Percentiles rank a stretch among this genome's conserved stretches.
Conservation (phyloP, 2,797 vertebrate species). For the Lagodon rhomboides region DNA sequence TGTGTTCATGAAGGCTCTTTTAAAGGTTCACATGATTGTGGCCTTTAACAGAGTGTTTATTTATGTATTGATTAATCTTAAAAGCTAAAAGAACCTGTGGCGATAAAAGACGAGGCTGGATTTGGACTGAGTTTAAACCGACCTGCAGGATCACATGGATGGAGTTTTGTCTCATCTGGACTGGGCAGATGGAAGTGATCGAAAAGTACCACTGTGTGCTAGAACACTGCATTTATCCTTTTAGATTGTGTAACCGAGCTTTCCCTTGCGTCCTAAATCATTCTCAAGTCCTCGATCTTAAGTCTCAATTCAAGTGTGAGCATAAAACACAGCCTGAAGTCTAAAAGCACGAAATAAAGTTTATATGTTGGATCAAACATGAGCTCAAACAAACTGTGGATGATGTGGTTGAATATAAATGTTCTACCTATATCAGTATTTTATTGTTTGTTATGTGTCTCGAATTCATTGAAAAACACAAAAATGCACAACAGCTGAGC, state of each 20-base stretch:
- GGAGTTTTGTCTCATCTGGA: too few species aligned
- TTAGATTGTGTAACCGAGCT: neutral
- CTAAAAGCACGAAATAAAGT: neutral
- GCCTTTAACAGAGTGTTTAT: too few species aligned
- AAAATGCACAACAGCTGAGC: constrained; percentile 21
- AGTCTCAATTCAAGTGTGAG: neutral
- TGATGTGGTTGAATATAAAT: neutral
- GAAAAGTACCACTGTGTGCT: too few species aligned
- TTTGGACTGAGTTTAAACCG: too few species aligned
- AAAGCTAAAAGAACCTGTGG: neutral
- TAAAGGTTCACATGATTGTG: too few species aligned
- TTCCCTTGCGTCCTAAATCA: neutral
- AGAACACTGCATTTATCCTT: too few species aligned
- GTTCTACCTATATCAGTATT: too few species aligned
- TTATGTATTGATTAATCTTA: too few species aligned
- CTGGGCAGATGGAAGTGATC: too few species aligned
- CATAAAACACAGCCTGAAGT: neutral
- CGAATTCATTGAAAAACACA: neutral
- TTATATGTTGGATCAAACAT: neutral
- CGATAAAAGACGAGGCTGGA: too few species aligned
- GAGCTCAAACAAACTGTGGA: neutral
- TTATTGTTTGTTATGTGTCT: neutral
- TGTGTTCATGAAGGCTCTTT: too few species aligned
- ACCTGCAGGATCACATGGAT: too few species aligned
- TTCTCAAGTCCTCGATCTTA: neutral